Evolutionary conservation across 1,140 invertebrate species (phyloP).

Genomic region (Zaprionus taronus): DNA sequence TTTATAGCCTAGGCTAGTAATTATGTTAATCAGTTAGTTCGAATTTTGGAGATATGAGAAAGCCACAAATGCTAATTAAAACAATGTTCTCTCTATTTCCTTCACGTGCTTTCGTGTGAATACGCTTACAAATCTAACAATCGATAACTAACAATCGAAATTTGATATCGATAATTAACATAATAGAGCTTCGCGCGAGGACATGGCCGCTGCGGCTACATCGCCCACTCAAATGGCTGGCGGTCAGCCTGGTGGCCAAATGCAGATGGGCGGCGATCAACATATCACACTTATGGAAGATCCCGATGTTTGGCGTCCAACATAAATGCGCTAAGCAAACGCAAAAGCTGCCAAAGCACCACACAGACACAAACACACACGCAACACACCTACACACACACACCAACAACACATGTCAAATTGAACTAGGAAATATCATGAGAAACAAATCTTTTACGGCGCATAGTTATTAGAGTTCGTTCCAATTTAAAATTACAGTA

Average conservation of each 20-base stretch:
- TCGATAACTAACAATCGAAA: constrained; percentile 17
- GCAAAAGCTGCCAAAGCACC: constrained; percentile 68
- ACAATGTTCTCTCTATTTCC: constrained; percentile 47
- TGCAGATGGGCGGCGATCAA: constrained; percentile 88
- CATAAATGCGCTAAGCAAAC: constrained; percentile 87
- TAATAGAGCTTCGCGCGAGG: constrained; percentile 90
- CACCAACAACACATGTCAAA: constrained; percentile 28
- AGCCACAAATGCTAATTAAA: constrained; percentile 43
- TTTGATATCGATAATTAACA: not conserved
- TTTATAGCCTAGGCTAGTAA: constrained; percentile 29
- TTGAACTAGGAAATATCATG: constrained; percentile 55
- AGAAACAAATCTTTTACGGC: constrained; percentile 69
- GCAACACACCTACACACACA: constrained; percentile 22
- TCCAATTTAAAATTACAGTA: constrained; percentile 41
- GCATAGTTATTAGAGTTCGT: constrained; percentile 77
- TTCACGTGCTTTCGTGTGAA: constrained; percentile 53
- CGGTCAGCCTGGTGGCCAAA: constrained; percentile 85
- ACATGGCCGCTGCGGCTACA: constrained; percentile 92
- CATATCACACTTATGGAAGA: constrained; percentile 94
- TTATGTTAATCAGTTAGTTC: constrained; percentile 18
- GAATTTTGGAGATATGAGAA: constrained; percentile 16
- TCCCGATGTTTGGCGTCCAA: constrained; percentile 94
- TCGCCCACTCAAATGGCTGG: constrained; percentile 86
- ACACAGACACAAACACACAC: constrained; percentile 30
- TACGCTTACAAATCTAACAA: constrained; percentile 43